phyloP scores from a whole-genome alignment of 2,888 invertebrate species.

The Leptinotarsa peninsularis region DNA sequence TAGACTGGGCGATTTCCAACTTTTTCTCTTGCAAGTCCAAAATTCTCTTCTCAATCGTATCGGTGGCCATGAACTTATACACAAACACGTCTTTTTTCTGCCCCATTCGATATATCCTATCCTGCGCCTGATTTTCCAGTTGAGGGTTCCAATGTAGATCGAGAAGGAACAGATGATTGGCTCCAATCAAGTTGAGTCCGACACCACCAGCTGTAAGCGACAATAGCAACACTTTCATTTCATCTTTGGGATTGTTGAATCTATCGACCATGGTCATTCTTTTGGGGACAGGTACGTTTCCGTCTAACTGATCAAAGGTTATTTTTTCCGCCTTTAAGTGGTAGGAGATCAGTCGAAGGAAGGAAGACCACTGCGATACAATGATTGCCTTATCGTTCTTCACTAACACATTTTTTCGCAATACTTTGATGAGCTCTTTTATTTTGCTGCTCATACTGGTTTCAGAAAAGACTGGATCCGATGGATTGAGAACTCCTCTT shows the following conservation, averaged over 20 bases:
- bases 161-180: conserved; percentile 88
- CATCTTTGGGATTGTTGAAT: conserved; percentile 75
- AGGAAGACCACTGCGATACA: conserved; percentile 93
- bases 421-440: conserved; percentile 47
- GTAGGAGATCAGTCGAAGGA: conserved; percentile 78
- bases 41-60: conserved; percentile 91
- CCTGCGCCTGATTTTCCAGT: conserved; percentile 93
- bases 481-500: conserved; percentile 73
- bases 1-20: conserved; percentile 78
- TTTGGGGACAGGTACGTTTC: conserved; percentile 78
- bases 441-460: conserved; percentile 73
- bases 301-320: conserved; percentile 77
- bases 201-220: conserved; percentile 95
- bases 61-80: conserved; percentile 87
- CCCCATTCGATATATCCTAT: conserved; percentile 92
- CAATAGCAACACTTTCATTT: conserved; percentile 80
- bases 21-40: conserved; percentile 84
- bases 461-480: conserved; percentile 79
- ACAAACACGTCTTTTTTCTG: conserved; percentile 85
- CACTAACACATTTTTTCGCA: conserved; percentile 68
- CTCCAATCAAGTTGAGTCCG: conserved; percentile 92
- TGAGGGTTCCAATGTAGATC: conserved; percentile 99
- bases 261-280: conserved; percentile 76
- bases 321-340: conserved; percentile 72
- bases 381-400: conserved; percentile 80